Percentiles rank a stretch among this genome's conserved stretches.
Evolutionary conservation across 2,113 vertebrate species (phyloP).

Genomic region (Pyxicephalus adspersus): DNA sequence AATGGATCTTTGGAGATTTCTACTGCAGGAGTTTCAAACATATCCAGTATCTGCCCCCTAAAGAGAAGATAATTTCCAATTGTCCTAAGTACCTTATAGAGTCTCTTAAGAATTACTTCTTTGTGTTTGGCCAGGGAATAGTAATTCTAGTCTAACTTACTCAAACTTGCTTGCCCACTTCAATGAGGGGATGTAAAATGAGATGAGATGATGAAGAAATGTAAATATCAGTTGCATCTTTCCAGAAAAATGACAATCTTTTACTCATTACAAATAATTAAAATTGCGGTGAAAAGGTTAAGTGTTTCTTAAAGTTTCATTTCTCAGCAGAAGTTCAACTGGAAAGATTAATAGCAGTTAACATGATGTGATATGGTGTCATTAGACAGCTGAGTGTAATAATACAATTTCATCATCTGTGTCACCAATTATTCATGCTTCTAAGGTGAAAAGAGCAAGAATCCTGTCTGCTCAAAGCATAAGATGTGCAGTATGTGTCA

Average conservation of each 20-base stretch:
- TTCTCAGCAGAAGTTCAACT: conserved; percentile 10
- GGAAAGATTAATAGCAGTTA: conserved; percentile 13
- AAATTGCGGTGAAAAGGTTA: neutral
- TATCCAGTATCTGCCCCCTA: too few species aligned
- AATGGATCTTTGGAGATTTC: too few species aligned
- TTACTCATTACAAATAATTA: neutral
- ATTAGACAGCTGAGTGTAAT: conserved; percentile 15
- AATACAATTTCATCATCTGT: conserved; percentile 6
- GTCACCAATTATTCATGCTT: conserved; percentile 31
- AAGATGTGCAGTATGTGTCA: too few species aligned
- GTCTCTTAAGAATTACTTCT: too few species aligned
- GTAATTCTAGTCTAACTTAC: too few species aligned
- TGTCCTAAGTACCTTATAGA: too few species aligned
- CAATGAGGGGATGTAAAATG: too few species aligned
- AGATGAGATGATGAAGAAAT: too few species aligned
- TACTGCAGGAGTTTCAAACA: too few species aligned
- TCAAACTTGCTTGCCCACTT: too few species aligned
- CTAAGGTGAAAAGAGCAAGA: conserved; percentile 1
- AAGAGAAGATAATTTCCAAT: too few species aligned
- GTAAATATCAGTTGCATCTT: neutral
- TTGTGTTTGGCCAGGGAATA: too few species aligned
- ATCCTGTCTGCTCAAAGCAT: neutral
- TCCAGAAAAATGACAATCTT: neutral
- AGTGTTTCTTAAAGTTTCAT: neutral
- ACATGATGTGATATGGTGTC: conserved; percentile 5